Evolutionary conservation across 2,888 invertebrate genomes (phyloP), one percentile per base, ranked within the genome.

Genomic region (Thera britannica): DNA sequence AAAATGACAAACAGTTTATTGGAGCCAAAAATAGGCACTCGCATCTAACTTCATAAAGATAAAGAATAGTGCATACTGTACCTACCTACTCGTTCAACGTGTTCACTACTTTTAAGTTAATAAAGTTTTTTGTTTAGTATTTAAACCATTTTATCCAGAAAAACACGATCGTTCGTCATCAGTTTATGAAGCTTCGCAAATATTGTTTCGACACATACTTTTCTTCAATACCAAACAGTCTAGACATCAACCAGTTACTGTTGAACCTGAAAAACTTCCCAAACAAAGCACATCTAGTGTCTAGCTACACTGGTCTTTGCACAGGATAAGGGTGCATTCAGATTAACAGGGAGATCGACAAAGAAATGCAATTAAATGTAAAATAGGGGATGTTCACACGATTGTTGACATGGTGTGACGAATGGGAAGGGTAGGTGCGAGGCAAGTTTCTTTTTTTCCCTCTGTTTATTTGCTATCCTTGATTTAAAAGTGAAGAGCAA

Each of bases 281-380:
- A n/a, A 44, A 57, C 11, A 58, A 52, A 58, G 23, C n/a, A 41
- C 5, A n/a, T 9, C 8, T 5, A 1, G 51, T 55, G 41, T 65
- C 68, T 58, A 41, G 36, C 7, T 60, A 57, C 3, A 48, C 62
- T 67, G 57, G 72, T 54, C 51, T 51, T 51, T 60, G 57, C 12
- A 67, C 67, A 71, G 73, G 12, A 68, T 89, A 89, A 92, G 93
- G 92, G 93, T 90, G 91, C 90, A 91, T 90, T 81, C 86, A 89
- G 89, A 92, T 90, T 92, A 90, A 89, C 90, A 79, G 87, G 87
- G 88, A 88, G 87, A 90, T 90, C 85, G 88, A 92, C 92, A 93
- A 92, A 93, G 92, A 92, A 93, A 93, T 92, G 93, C 92, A 93
- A 93, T 93, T 93, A 93, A 92, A 93, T 93, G 92, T 92, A 92